These are phyloP conservation scores for Halichondria panicea DNA, from an alignment of 37 sponge, comb jelly and placozoan species.

Conservation along the genomic window DNA sequence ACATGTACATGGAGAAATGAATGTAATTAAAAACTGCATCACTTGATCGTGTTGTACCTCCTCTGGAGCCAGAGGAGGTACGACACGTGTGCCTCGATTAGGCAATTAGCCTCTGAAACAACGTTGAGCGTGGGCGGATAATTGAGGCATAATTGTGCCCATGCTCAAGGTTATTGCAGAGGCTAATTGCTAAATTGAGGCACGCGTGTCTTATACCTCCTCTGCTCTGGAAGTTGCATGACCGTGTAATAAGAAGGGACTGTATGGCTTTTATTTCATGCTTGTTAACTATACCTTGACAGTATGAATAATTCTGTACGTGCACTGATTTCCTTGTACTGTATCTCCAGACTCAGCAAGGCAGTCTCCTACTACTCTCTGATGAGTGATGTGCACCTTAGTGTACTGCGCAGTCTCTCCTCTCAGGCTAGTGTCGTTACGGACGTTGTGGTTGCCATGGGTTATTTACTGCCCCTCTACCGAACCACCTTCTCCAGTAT, in stretches of 20 bases:
- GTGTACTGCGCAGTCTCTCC: constrained; percentile 27
- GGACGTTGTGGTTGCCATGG: constrained; percentile 40
- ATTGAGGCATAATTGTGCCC: too few species aligned
- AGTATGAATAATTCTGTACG: background rate
- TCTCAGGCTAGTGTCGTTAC: constrained; percentile 49
- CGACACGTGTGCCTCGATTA: background rate
- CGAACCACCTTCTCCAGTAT: constrained; percentile 33
- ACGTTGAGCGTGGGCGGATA: too few species aligned
- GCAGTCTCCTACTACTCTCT: constrained; percentile 1
- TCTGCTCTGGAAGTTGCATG: too few species aligned
- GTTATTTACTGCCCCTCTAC: constrained; percentile 42
- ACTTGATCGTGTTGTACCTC: background rate
- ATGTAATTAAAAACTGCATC: background rate
- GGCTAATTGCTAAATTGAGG: too few species aligned
- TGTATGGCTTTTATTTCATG: too few species aligned
- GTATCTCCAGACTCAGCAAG: background rate
- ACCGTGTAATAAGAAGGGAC: too few species aligned
- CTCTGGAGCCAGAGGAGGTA: background rate
- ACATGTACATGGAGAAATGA: too few species aligned
- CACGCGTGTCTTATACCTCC: too few species aligned
- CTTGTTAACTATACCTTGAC: too few species aligned
- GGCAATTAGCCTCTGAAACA: too few species aligned
- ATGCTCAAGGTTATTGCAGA: too few species aligned
- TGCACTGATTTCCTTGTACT: too few species aligned
- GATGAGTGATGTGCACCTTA: constrained; percentile 31